These are phyloP conservation scores for Sebastes cheni DNA, from an alignment of 2,797 vertebrate genomes.

Conservation along the genomic window DNA sequence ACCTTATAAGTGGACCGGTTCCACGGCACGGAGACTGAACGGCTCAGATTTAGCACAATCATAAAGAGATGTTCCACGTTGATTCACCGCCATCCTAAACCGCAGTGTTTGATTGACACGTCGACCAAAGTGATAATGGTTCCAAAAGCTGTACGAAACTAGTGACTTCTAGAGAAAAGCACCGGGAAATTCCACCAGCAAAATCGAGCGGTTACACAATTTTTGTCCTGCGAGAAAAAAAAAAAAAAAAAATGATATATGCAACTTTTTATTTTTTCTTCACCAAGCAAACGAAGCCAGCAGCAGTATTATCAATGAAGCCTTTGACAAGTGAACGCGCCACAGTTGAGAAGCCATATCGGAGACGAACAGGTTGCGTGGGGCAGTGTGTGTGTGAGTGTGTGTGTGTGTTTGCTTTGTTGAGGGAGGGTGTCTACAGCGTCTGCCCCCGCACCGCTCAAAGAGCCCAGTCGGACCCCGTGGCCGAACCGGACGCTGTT, in stretches of 20 bases:
- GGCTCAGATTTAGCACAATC: constrained; percentile 60
- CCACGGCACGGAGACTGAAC: constrained; percentile 40
- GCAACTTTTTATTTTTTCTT: constrained; percentile 42
- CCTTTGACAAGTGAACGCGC: constrained; percentile 52
- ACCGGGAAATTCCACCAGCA: constrained; percentile 73
- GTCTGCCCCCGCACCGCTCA: constrained; percentile 37
- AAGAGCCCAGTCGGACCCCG: constrained; percentile 48
- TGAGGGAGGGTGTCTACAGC: not conserved
- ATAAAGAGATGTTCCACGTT: constrained; percentile 11
- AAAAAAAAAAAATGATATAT: constrained; percentile 38
- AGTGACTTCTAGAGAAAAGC: constrained; percentile 27
- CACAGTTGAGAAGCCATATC: constrained; percentile 75
- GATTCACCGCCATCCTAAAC: constrained; percentile 22
- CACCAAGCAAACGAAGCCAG: constrained; percentile 64
- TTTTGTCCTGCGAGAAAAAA: constrained; percentile 35
- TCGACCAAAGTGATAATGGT: constrained; percentile 64
- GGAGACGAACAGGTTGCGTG: constrained; percentile 48
- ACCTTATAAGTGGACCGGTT: constrained; percentile 75
- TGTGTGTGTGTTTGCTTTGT: not conserved
- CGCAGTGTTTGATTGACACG: constrained; percentile 7
- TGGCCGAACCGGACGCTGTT: constrained; percentile 47
- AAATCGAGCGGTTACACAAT: constrained; percentile 29
- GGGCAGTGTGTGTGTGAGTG: not conserved
- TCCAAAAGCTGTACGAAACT: constrained; percentile 38
- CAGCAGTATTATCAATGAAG: constrained; percentile 70